Base-by-base conservation (phyloP, 2,113 vertebrate species). In the Catharus fuscescens region DNA sequence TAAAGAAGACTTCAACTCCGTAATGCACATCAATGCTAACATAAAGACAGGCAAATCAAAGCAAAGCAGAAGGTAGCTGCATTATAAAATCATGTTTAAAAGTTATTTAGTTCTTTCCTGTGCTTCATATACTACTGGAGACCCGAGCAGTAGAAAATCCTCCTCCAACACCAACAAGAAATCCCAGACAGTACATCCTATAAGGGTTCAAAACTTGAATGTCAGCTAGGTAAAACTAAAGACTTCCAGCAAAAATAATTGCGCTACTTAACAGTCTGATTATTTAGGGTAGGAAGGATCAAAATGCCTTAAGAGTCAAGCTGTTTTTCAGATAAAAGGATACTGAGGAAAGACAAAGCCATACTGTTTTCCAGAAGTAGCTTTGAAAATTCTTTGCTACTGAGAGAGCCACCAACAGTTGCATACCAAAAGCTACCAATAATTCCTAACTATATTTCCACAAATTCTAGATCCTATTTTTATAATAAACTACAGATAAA, bases 301-400 rank as follows among this genome's bases (percentile, higher is more conserved):
- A 88, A 90, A 86, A 93, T 71, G 19, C 57, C 76, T 86, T 56
- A 86, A 77, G 32, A 82, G 59, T 61, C 61, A 67, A 69, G 84
- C 16, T 76, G 34, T 1, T 87, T 87, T 65, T 28, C 74, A 85
- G 31, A 36, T 67, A 36, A 71, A 87, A 93, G 40, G 31, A 62
- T 56, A 82, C 47, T 14, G 21, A 34, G 12, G 56, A 77, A 90
- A 93, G 50, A 95, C 90, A 95, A 95, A 90, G 90, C 74, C 34
- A 52, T 40, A 77, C 32, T 82, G 38, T 94, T 95, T 78, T 44
- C 67, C 47, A 5, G 2, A 93, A 88, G 60, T 10, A 96, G 59
- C 47, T 93, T 16, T 78, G 32, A 83, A 86, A 95, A 90, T 83
- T 88, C 87, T 70, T 90, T 60, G 56, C 67, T 64, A 8, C 28